These are phyloP conservation scores for Crenuchus spilurus DNA, from an alignment of 2,797 vertebrate genomes.

Conservation along the genomic window DNA sequence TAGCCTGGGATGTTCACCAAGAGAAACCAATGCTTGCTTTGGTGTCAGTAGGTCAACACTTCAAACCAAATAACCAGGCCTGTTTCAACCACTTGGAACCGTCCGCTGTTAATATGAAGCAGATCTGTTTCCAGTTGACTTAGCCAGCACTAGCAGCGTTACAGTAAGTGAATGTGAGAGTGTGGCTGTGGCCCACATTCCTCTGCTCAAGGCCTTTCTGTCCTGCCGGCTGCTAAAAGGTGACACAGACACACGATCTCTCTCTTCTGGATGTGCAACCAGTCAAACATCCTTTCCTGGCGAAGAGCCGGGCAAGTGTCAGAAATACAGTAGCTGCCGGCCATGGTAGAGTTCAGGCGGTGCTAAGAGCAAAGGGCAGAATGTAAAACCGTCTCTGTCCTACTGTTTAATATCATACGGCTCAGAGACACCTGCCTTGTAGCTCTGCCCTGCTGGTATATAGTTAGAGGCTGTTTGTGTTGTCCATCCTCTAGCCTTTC, in stretches of 20 bases:
- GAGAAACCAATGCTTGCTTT: no score
- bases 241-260: slow-evolving; percentile 18
- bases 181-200: slow-evolving; percentile 38
- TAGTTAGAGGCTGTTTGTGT: no score
- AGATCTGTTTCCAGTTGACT: neutral
- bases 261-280: neutral
- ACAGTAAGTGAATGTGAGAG: slow-evolving; percentile 34
- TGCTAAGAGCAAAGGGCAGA: neutral
- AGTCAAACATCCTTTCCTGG: neutral
- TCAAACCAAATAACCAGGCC: neutral
- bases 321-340: neutral
- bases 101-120: slow-evolving; percentile 1
- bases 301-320: neutral
- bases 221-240: slow-evolving; percentile 55
- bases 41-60: no score
- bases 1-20: no score
- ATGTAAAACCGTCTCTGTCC: no score
- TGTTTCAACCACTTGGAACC: neutral
- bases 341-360: neutral
- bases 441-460: no score
- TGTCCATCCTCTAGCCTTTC: no score
- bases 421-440: no score
- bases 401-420: no score
- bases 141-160: neutral
- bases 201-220: slow-evolving; percentile 22